Evolutionary conservation across 2,113 vertebrate genomes (phyloP), one percentile per base, ranked within the genome.

Genomic region (Chlamydotis undulata): DNA sequence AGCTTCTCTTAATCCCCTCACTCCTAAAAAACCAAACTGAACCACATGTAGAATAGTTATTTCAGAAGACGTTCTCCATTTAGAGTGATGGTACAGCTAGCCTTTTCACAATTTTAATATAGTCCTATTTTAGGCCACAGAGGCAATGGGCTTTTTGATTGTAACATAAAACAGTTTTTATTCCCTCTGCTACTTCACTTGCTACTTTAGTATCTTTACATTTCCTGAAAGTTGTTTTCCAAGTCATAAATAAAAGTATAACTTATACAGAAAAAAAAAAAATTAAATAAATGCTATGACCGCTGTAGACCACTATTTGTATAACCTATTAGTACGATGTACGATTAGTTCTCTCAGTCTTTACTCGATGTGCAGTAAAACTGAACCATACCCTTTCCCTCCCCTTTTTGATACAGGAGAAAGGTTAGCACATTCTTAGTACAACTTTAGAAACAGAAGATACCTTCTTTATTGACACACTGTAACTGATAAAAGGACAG

Each of bases 221-320:
- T 76, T 80, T 65, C 74, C 78, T 68, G 26, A 37, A 93, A 70
- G 37, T 29, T 96, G 64, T 82, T 92, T 96, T 77, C 63, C 37
- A 83, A 83, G 33, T 77, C 28, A 10, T 75, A 80, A 96, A 94
- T 71, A 88, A 80, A 84, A 67, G 60, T 5, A 88, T 24, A 77
- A 49, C 29, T 82, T 59, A 15, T 1, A 88, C 21, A 82, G 39
- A 16, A 43, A 74, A 37, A 85, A 79, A 87, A 39, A 70, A 57
- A 33, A 25, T 23, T 50, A n/a, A 29, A 26, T 45, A 28, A 77
- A 64, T 49, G 24, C 50, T 69, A 6, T 43, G 65, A 75, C 56
- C 84, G 24, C 50, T 73, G 45, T 4, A 82, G 78, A 74, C 47
- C 29, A 37, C 18, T 50, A 21, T 73, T 83, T 91, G n/a, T 35